Conservation (phyloP, 2,888 invertebrate genomes). For the Microplitis manilae region DNA sequence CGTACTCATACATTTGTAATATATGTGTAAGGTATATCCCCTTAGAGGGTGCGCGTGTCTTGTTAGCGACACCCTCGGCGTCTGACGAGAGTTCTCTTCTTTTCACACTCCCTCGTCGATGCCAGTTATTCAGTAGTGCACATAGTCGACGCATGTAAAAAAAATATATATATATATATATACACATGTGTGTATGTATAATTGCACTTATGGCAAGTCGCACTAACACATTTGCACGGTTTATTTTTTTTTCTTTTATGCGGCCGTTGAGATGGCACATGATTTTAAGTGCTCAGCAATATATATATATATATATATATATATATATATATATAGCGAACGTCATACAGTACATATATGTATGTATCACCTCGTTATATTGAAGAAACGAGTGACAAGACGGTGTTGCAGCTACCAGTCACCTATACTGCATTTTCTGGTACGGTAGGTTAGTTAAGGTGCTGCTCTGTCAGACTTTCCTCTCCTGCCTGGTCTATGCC, state of each 20-base stretch:
- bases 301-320: neutral
- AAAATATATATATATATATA: conserved; percentile 33
- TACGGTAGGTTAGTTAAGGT: conserved; percentile 64
- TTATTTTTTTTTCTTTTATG: conserved; percentile 37
- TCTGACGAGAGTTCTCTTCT: conserved; percentile 67
- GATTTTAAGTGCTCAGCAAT: conserved; percentile 49
- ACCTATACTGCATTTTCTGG: conserved; percentile 53
- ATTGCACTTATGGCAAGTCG: conserved; percentile 22
- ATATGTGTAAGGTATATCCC: conserved; percentile 57
- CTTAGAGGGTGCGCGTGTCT: conserved; percentile 66
- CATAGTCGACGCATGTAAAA: conserved; percentile 22
- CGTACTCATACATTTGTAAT: conserved; percentile 28
- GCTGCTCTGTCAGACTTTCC: conserved; percentile 52
- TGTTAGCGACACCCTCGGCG: conserved; percentile 71
- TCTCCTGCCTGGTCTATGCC: conserved; percentile 29
- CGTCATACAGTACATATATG: conserved; percentile 16
- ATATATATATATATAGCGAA: conserved; percentile 3
- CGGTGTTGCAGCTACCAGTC: conserved; percentile 33
- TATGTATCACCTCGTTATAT: conserved; percentile 57
- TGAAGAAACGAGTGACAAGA: conserved; percentile 52
- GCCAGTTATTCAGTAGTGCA: conserved; percentile 34
- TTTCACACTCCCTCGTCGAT: conserved; percentile 43
- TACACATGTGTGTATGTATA: conserved; percentile 26
- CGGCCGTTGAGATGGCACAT: conserved; percentile 42
- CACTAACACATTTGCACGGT: conserved; percentile 32